Conservation (phyloP, 2,888 invertebrate genomes). For the Drosophila phalerata region DNA sequence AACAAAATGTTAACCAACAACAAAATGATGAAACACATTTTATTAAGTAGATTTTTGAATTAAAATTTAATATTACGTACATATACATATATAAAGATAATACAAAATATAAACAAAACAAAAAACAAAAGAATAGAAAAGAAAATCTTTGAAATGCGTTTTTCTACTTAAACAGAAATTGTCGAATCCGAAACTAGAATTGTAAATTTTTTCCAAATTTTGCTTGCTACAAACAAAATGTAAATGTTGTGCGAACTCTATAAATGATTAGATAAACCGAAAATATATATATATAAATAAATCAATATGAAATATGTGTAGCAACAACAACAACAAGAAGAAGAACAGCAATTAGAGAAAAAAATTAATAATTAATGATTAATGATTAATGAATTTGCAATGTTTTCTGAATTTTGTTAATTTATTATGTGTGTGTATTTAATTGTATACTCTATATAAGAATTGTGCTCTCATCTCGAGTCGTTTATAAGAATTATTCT, state of each 20-base stretch:
- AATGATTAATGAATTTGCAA: conserved; percentile 10
- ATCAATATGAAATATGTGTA: conserved; percentile 33
- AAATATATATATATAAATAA: conserved; percentile 12
- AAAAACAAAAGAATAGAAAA: conserved; percentile 8
- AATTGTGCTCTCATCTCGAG: neutral
- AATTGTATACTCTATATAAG: conserved; percentile 35
- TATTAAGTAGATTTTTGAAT: conserved; percentile 83
- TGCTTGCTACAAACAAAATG: conserved; percentile 54
- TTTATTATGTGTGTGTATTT: conserved; percentile 48
- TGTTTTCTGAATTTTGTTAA: conserved; percentile 30
- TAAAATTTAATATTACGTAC: conserved; percentile 62
- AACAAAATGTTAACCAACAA: conserved; percentile 68
- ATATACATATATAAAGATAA: conserved; percentile 32
- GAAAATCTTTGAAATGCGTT: conserved; percentile 54
- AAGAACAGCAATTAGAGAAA: conserved; percentile 17
- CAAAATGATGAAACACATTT: conserved; percentile 60
- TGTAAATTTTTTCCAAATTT: conserved; percentile 63
- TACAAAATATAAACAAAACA: neutral
- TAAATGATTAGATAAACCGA: conserved; percentile 34
- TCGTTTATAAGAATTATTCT: conserved; percentile 11
- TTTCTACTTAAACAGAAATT: conserved; percentile 53
- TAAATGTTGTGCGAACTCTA: conserved; percentile 63
- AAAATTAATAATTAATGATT: conserved; percentile 6
- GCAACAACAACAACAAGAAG: conserved; percentile 18
- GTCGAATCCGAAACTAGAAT: conserved; percentile 50